phyloP scores from a whole-genome alignment of 2,797 vertebrate species.

The Sardinella longiceps region DNA sequence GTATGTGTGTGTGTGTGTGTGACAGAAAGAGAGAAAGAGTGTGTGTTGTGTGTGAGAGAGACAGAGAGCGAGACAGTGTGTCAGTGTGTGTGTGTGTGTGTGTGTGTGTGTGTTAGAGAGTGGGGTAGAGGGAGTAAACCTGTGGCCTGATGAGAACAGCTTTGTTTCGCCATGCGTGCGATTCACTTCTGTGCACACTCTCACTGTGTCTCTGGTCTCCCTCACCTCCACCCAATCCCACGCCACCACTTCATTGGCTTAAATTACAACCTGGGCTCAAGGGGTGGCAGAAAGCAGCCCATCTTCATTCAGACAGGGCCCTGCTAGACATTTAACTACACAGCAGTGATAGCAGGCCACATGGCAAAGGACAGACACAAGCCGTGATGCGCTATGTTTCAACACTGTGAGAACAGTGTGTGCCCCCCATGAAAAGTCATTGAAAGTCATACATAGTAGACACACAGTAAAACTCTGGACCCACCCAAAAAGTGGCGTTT shows the following conservation, averaged over 20 bases:
- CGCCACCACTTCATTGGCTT: slow-evolving; percentile 41
- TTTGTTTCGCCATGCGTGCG: slow-evolving; percentile 50
- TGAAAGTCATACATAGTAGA: background rate
- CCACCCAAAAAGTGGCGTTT: no score
- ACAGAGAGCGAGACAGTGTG: no score
- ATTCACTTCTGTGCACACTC: slow-evolving; percentile 42
- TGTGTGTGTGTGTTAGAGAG: background rate
- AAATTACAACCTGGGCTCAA: slow-evolving; percentile 38
- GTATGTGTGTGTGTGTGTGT: no score
- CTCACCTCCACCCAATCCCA: slow-evolving; percentile 15
- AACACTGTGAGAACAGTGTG: no score
- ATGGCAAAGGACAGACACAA: background rate
- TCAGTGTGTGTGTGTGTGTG: no score
- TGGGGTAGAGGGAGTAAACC: slow-evolving; percentile 24
- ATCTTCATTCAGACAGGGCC: slow-evolving; percentile 23
- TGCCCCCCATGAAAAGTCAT: background rate
- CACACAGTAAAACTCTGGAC: no score
- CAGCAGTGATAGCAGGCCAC: background rate
- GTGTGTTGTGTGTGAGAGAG: no score
- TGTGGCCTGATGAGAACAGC: slow-evolving; percentile 51
- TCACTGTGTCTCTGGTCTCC: slow-evolving; percentile 26
- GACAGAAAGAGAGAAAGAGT: no score
- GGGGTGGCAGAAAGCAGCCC: slow-evolving; percentile 24
- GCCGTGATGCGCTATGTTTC: no score
- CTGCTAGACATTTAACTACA: slow-evolving; percentile 5